Conservation (phyloP, 2,797 vertebrate species). For the Gymnocypris eckloni region DNA sequence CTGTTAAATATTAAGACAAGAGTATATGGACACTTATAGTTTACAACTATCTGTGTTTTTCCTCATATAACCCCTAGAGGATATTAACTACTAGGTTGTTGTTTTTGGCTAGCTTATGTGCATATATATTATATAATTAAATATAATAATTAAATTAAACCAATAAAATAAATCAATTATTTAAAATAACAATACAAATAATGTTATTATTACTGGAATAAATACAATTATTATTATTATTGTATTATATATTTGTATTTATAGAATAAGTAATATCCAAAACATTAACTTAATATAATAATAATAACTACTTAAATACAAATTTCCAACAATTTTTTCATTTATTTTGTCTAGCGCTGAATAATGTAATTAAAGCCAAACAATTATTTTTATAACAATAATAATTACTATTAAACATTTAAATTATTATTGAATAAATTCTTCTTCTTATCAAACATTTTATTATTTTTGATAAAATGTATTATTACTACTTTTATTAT, state of each 20-base stretch:
- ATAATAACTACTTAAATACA: no score
- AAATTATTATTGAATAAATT: not conserved
- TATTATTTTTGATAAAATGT: not conserved
- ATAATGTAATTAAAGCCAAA: not conserved
- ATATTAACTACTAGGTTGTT: not conserved
- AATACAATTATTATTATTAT: not conserved
- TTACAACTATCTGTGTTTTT: not conserved
- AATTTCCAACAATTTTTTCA: not conserved
- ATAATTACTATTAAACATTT: not conserved
- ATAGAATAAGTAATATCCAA: no score
- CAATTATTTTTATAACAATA: no score
- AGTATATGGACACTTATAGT: not conserved
- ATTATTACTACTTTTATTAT: not conserved
- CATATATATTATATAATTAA: not conserved
- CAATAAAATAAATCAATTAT: not conserved
- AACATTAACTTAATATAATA: no score
- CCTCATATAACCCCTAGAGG: not conserved
- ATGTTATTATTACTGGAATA: not conserved
- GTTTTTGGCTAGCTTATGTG: not conserved
- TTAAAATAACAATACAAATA: not conserved
- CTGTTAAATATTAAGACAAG: not conserved
- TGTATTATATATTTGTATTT: no score
- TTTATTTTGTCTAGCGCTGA: not conserved
- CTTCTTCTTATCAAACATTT: not conserved
- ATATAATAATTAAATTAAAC: not conserved